A percentile compares a stretch with the other conserved stretches of the same genome.
Conservation (phyloP, 1,140 invertebrate genomes). For the Holotrichia oblita region DNA sequence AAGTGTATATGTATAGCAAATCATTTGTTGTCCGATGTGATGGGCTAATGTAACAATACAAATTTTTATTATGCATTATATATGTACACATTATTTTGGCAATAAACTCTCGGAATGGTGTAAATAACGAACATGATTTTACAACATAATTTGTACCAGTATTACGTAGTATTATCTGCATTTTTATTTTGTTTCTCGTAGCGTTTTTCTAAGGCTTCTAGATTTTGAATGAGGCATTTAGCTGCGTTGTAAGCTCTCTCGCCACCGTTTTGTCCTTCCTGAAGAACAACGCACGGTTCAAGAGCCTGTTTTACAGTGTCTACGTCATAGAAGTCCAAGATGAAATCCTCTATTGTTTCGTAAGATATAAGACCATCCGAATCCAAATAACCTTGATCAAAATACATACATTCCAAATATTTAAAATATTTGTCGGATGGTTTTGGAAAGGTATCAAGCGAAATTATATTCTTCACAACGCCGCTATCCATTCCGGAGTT, state of each 20-base stretch:
- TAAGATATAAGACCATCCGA: slow-evolving; percentile 27
- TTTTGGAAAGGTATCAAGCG: slow-evolving; percentile 4
- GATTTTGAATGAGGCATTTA: background rate
- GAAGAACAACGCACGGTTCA: slow-evolving; percentile 22
- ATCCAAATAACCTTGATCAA: slow-evolving; percentile 10
- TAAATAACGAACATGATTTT: no score
- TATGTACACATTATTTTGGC: no score
- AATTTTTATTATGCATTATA: no score
- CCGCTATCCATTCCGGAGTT: background rate
- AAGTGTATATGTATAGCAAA: no score
- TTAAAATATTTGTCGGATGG: slow-evolving; percentile 1
- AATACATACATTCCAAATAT: slow-evolving; percentile 32
- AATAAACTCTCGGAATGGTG: no score
- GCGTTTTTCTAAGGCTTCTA: slow-evolving; percentile 6
- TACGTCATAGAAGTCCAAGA: slow-evolving; percentile 18
- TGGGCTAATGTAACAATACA: no score
- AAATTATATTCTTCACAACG: slow-evolving; percentile 6
- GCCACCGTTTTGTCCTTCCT: background rate
- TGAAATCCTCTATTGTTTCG: slow-evolving; percentile 34
- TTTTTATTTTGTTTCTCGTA: slow-evolving; percentile 25
- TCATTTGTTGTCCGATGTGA: no score
- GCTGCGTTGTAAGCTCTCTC: slow-evolving; percentile 30
- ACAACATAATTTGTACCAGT: background rate
- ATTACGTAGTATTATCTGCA: background rate
- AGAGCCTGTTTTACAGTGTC: slow-evolving; percentile 27